Evolutionary conservation across 2,888 invertebrate genomes (phyloP).

Genomic region (Linnaemya tessellans): DNA sequence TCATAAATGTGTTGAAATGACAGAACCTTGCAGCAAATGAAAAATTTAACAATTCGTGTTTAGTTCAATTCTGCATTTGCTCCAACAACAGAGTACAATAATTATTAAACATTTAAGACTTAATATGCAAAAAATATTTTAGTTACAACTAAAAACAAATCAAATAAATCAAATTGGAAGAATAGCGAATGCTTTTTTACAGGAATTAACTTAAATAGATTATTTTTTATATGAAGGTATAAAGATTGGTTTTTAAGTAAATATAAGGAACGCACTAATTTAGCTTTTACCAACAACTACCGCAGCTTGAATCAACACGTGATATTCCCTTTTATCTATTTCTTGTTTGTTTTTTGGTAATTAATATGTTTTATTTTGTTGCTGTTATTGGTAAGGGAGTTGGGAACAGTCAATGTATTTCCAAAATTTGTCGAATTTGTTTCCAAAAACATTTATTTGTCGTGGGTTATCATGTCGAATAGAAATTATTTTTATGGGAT

Average conservation of each 20-base stretch:
- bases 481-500: too few species aligned
- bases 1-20: slow-evolving; percentile 6
- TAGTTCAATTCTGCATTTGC: slow-evolving; percentile 51
- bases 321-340: slow-evolving; percentile 78
- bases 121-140: slow-evolving; percentile 39
- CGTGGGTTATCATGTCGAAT: too few species aligned
- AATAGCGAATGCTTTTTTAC: slow-evolving; percentile 53
- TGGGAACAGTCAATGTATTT: slow-evolving; percentile 49
- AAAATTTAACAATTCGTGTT: slow-evolving; percentile 1
- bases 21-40: slow-evolving; percentile 45
- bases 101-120: slow-evolving; percentile 50
- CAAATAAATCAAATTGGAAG: slow-evolving; percentile 20
- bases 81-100: slow-evolving; percentile 41
- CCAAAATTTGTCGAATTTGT: background rate
- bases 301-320: slow-evolving; percentile 82
- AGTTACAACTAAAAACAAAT: slow-evolving; percentile 3
- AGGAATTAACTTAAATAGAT: slow-evolving; percentile 57
- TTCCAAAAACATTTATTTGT: too few species aligned
- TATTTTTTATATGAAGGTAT: slow-evolving; percentile 51
- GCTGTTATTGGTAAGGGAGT: slow-evolving; percentile 29
- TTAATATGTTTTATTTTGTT: slow-evolving; percentile 40
- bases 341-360: slow-evolving; percentile 25
- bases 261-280: slow-evolving; percentile 78
- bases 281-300: slow-evolving; percentile 83
- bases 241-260: slow-evolving; percentile 55